phyloP scores from a whole-genome alignment of 2,888 invertebrate genomes.

The Drosophila barbarae region DNA sequence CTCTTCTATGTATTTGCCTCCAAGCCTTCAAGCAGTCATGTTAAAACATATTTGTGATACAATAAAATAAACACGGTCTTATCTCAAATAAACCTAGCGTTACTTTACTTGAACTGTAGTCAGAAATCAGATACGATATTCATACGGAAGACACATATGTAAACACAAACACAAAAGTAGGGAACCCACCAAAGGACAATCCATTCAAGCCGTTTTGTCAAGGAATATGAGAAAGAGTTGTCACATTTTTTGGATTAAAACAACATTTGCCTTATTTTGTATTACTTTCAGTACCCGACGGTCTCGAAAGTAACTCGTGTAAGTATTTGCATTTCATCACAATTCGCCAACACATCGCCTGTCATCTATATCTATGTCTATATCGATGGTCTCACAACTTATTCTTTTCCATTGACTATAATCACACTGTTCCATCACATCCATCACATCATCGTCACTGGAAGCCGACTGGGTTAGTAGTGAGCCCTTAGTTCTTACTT shows the following conservation, averaged over 20 bases:
- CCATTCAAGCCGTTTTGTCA: slow-evolving; percentile 22
- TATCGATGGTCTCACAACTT: slow-evolving; percentile 40
- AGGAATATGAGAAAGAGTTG: slow-evolving; percentile 7
- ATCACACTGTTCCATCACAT: slow-evolving; percentile 53
- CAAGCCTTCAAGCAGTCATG: slow-evolving; percentile 49
- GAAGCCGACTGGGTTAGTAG: slow-evolving; percentile 61
- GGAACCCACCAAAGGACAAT: background rate
- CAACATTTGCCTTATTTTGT: slow-evolving; percentile 37
- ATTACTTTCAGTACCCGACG: slow-evolving; percentile 72
- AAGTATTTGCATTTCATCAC: slow-evolving; percentile 54
- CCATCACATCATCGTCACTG: slow-evolving; percentile 56
- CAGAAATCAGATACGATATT: slow-evolving; percentile 71
- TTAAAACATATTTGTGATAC: slow-evolving; percentile 76
- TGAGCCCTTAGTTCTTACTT: slow-evolving; percentile 14
- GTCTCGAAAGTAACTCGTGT: slow-evolving; percentile 70
- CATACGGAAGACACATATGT: slow-evolving; percentile 45
- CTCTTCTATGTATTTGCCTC: slow-evolving; percentile 46
- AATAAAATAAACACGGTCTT: slow-evolving; percentile 63
- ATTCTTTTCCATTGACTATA: slow-evolving; percentile 41
- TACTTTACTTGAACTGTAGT: slow-evolving; percentile 29
- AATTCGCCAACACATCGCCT: slow-evolving; percentile 30
- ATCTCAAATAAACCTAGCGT: slow-evolving; percentile 46
- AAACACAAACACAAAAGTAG: slow-evolving; percentile 1
- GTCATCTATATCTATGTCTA: slow-evolving; percentile 52
- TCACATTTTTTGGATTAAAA: slow-evolving; percentile 9